Evolutionary conservation across 2,888 invertebrate species (phyloP), one percentile per base, ranked within the genome.

Genomic region (Steinernema carpocapsae): DNA sequence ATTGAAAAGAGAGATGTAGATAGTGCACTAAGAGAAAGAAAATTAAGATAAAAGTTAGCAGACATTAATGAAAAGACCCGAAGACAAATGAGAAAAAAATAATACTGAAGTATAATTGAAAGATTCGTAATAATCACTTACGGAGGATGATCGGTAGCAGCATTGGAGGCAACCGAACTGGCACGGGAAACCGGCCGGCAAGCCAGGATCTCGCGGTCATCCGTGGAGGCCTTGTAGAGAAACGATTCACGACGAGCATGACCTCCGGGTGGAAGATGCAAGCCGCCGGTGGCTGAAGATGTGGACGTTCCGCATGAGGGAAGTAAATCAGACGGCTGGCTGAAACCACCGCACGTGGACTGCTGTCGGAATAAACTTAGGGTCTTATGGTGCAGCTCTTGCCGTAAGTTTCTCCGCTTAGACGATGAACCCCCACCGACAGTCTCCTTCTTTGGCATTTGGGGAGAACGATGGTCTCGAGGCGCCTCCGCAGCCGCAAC

Each of bases 131-230:
- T 73, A 45, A 56, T 12, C 29, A 75, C 77, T 77, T 74, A 77
- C 77, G 71, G 79, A 45, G 77, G 43, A 48, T 46, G 71, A 71
- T 71, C 48, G 51, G 32, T 26, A 29, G 46, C 79, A 70, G 80
- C 83, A 24, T 74, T 74, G 22, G 83, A 83, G 10, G 81, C 74
- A 26, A 81, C 83, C 26, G 76, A 76, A 51, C 72, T 72, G 46
- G 83, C 83, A 24, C 81, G 71, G 42, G 81, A 81, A 22, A 79
- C 81, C 17, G 81, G 83, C 17, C 81, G 72, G 59, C 72, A 74
- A 14, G 75, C 45, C 19, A 32, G 19, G n/a, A 64, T 19, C 48
- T 76, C 79, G n/a, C 76, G 72, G 29, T 80, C 75, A 43, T 79
- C 82, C 29, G 70, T 64, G 32, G 64, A 71, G 17, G 71, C 73